Percentiles rank a stretch among this genome's conserved stretches.
phyloP scores from a whole-genome alignment of 1,140 invertebrate genomes.

The Carposina sasakii region DNA sequence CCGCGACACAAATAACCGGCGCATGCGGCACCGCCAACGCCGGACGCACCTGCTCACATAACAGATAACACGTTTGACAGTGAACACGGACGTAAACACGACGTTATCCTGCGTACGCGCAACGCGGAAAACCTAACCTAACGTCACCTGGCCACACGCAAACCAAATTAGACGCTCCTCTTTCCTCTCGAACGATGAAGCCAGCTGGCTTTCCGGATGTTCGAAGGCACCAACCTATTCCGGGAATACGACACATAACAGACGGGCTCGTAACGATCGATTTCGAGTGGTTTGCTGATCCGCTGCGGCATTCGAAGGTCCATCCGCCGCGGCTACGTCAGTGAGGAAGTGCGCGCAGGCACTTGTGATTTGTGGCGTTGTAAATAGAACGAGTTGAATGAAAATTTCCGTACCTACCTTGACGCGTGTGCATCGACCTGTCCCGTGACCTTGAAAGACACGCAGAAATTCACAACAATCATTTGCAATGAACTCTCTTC shows the following conservation, averaged over 20 bases:
- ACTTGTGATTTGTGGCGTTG: constrained; percentile 53
- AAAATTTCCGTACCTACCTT: constrained; percentile 61
- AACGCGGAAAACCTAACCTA: constrained; percentile 11
- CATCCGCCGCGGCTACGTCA: constrained; percentile 46
- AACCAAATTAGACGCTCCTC: not conserved
- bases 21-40: constrained; percentile 43
- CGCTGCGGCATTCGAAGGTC: constrained; percentile 44
- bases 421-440: constrained; percentile 61
- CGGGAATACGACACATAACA: constrained; percentile 31
- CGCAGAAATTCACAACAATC: constrained; percentile 29
- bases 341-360: constrained; percentile 53
- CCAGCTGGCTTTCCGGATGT: constrained; percentile 34
- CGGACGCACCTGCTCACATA: constrained; percentile 59
- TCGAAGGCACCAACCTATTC: constrained; percentile 44
- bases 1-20: constrained; percentile 46
- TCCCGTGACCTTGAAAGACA: constrained; percentile 60
- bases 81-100: constrained; percentile 62
- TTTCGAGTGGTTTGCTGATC: constrained; percentile 23
- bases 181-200: constrained; percentile 23
- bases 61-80: constrained; percentile 62
- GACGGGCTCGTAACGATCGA: constrained; percentile 30
- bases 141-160: not conserved
- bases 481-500: constrained; percentile 31
- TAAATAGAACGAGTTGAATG: constrained; percentile 67
- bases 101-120: constrained; percentile 21